Base-by-base conservation (phyloP, 23 tunicate species). In the Trididemnum miniatum region DNA sequence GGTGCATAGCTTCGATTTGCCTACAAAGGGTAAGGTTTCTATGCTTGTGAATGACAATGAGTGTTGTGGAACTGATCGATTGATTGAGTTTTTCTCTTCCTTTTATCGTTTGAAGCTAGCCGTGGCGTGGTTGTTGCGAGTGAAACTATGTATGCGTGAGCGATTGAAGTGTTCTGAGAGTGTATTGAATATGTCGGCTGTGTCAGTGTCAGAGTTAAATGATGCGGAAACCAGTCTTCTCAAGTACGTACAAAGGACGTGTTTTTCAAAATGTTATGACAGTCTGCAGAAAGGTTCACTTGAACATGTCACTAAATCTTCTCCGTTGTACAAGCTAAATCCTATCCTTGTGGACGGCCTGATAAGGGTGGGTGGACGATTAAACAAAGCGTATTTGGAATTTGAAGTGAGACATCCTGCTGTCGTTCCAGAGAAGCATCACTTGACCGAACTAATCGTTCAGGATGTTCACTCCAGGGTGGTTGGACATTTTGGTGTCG, bases 381-480 rank as follows among this genome's bases (percentile, higher is more conserved):
- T 74, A 23, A 62, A n/a, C 12, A 74, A 37, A 30, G 38, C 59
- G 4, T 5, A 39, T 2, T 3, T 74, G 60, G 22, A 30, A 12
- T 74, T 74, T 44, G 60, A 74, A 36, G 28, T 24, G 4, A 74
- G 37, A 37, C 79, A 74, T 74, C 79, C 79, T 20, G 62, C 62
- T 35, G 32, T 74, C 2, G 7, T 74, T 3, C 79, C 79, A 20
- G 20, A 9, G 2, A 27, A 35, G 2, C 59, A 74, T 37, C 60
- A 36, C 24, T 31, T 74, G 5, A 74, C 79, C 2, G 60, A 7
- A 12, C 29, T 74, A 26, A 44, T 74, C 26, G 37, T 74, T 31
- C 75, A 67, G 22, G 75, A 67, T 67, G 3, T 7, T 7, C 75
- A 67, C n/a, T 67, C 38, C 75, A 31, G 75, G 7, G 9, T 29